A percentile compares a stretch with the other conserved stretches of the same genome.
phyloP scores from a whole-genome alignment of 30 jellyfish, hydroid and myxozoan genomes.

The Hydractinia echinata region DNA sequence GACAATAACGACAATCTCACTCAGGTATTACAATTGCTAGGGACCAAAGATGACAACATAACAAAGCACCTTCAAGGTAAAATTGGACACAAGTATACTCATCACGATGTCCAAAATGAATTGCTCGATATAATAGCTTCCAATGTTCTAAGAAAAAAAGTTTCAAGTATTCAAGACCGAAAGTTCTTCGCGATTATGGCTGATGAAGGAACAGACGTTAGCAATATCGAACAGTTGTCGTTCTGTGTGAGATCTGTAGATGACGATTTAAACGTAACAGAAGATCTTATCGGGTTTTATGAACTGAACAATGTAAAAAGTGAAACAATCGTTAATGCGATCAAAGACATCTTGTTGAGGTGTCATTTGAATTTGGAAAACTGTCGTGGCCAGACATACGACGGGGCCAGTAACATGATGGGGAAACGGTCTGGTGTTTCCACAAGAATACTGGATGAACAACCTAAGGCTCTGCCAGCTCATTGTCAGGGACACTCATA shows the following conservation, averaged over 20 bases:
- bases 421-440: constrained; percentile 38
- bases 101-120: constrained; percentile 38
- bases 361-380: constrained; percentile 14
- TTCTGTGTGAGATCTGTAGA: constrained; percentile 36
- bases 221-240: constrained; percentile 30
- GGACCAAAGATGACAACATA: constrained; percentile 32
- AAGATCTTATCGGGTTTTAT: constrained; percentile 29
- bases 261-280: constrained; percentile 25
- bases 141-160: too few species aligned
- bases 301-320: constrained; percentile 29
- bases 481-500: constrained; percentile 47
- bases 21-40: constrained; percentile 30
- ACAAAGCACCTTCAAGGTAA: constrained; percentile 30
- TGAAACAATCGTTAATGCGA: constrained; percentile 26
- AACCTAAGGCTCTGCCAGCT: constrained; percentile 34
- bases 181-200: constrained; percentile 23
- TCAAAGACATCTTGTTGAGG: constrained; percentile 42
- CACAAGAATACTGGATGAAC: constrained; percentile 26
- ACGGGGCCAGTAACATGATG: constrained; percentile 50
- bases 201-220: constrained; percentile 35
- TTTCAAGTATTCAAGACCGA: too few species aligned
- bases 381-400: constrained; percentile 40
- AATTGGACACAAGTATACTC: constrained; percentile 25
- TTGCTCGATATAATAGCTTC: too few species aligned
- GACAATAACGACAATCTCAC: constrained; percentile 23